Base-by-base conservation (phyloP, 2,888 invertebrate genomes). In the Thymelicus lineola region DNA sequence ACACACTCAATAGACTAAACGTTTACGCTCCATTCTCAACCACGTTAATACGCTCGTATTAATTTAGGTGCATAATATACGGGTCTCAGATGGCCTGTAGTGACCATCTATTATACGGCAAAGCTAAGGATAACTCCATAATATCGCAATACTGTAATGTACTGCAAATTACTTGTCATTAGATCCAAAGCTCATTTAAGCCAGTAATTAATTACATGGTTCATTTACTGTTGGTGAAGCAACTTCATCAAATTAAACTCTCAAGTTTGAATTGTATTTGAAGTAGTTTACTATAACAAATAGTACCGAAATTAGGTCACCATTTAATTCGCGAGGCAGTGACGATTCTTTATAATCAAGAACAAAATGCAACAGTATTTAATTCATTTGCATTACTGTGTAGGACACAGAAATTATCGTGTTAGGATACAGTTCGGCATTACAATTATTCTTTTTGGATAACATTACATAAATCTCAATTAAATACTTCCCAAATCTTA, bases 151-250 rank as follows among this genome's bases (percentile, higher is more conserved):
- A 77, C 83, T 81, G 82, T 89, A 90, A 91, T 91, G 84, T 85
- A 87, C 86, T 86, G 88, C 86, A 87, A 90, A 91, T 90, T 86
- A 88, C 89, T 87, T 84, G 87, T 87, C 88, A 88, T 90, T 91
- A 89, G 78, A 76, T 80, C 73, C 79, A 79, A 77, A 85, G 79
- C 83, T 80, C 77, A 77, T 79, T 84, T 84, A 81, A 85, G 78
- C 80, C 75, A 71, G 80, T 81, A 84, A 90, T 90, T 88, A 88
- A 84, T 87, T 85, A 76, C 71, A 67, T 71, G 66, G 73, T 76
- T 74, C 75, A 76, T 76, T 77, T 80, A 76, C 78, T 62, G 73
- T 62, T 69, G 63, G 63, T 69, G 68, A 68, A 69, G 68, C 58
- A 69, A 69, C 69, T 64, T 69, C 69, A 69, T 69, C 63, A 69